A percentile compares a stretch with the other conserved stretches of the same genome.
These are phyloP conservation scores for Heliopora coerulea DNA, from an alignment of 92 coral and sea anemone species.

Conservation along the genomic window DNA sequence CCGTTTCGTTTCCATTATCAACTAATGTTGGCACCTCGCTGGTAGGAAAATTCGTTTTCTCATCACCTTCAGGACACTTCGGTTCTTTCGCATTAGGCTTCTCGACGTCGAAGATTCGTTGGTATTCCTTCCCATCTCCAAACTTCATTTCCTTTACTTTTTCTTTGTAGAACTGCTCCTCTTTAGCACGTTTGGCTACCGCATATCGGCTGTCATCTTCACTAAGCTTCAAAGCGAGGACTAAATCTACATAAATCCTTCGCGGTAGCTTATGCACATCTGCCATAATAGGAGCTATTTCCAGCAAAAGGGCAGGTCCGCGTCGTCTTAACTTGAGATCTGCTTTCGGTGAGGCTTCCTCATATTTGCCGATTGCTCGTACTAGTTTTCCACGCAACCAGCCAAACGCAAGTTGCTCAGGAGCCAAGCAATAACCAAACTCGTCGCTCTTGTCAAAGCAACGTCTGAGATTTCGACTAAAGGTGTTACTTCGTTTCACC, in stretches of 20 bases:
- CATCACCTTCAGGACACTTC: too few relatives aligned
- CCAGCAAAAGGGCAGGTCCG: conserved; percentile 35
- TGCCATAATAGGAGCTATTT: background rate
- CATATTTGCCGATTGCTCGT: background rate
- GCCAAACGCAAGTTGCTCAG: conserved; percentile 36
- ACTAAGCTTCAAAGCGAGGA: conserved; percentile 25
- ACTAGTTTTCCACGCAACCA: conserved; percentile 18
- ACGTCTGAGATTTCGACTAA: background rate
- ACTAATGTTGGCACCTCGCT: too few relatives aligned
- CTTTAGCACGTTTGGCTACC: conserved; percentile 26
- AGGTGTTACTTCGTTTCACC: background rate
- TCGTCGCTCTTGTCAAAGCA: conserved; percentile 3
- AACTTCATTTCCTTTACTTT: too few relatives aligned
- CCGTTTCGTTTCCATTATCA: too few relatives aligned
- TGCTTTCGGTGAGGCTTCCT: background rate
- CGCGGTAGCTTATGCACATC: background rate
- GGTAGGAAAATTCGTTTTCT: background rate
- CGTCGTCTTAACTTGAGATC: conserved; percentile 25
- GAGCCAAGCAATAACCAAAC: conserved; percentile 22
- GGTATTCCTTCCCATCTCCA: background rate
- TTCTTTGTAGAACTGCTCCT: conserved; percentile 14
- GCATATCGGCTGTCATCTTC: conserved; percentile 20
- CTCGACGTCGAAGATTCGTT: too few relatives aligned
- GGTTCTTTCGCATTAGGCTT: too few relatives aligned
- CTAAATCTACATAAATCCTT: conserved; percentile 26